Conservation (phyloP, 1,140 invertebrate genomes). For the Polypedilum pembai region DNA sequence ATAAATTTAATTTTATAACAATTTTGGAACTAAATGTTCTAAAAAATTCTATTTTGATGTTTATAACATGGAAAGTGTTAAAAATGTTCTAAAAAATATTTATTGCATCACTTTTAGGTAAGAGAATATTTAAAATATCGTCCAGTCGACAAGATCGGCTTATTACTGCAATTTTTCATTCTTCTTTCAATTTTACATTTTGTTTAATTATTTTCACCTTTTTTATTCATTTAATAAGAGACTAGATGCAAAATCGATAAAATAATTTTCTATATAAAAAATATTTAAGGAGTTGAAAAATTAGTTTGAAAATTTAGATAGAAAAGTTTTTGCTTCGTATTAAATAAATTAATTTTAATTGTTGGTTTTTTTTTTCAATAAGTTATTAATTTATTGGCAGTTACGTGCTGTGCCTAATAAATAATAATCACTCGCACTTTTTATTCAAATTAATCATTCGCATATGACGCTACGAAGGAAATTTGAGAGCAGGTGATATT, state of each 20-base stretch:
- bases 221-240: constrained; percentile 21
- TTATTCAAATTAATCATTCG: not conserved
- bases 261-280: constrained; percentile 21
- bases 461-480: not conserved
- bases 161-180: constrained; percentile 21
- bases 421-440: not conserved
- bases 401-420: constrained; percentile 5
- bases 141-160: constrained; percentile 25
- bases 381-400: constrained; percentile 26
- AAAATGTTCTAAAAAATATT: not conserved
- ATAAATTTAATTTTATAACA: not conserved
- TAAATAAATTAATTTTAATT: not conserved
- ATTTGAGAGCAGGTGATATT: not conserved
- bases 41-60: too few relatives aligned
- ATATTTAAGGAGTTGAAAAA: not conserved
- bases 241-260: constrained; percentile 28
- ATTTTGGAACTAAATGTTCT: not conserved
- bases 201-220: not conserved
- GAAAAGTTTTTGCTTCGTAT: not conserved
- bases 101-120: not conserved
- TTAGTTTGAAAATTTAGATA: not conserved
- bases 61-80: too few relatives aligned
- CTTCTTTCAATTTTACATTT: constrained; percentile 21
- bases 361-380: not conserved
- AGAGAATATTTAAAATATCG: not conserved